Evolutionary conservation across 2,797 vertebrate species (phyloP).

Genomic region (Pteropus rufus): DNA sequence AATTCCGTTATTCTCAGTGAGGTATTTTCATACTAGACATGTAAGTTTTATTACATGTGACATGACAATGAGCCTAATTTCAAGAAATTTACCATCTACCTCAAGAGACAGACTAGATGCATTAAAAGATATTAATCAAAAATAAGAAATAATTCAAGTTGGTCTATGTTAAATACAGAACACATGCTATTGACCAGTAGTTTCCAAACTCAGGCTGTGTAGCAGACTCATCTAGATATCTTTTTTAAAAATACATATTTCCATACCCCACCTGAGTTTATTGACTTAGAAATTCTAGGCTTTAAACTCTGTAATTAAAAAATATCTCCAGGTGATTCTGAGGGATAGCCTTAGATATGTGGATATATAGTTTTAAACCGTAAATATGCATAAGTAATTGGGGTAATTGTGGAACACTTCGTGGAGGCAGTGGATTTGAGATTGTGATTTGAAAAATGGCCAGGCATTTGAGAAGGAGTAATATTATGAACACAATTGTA

Average conservation of each 20-base stretch:
- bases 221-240: not conserved
- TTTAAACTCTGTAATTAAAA: not conserved
- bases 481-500: not conserved
- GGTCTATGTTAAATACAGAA: not conserved
- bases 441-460: not conserved
- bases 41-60: not conserved
- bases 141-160: not conserved
- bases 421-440: not conserved
- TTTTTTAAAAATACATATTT: not conserved
- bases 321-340: not conserved
- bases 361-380: not conserved
- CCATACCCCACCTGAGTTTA: not conserved
- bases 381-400: not conserved
- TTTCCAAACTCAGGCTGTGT: not conserved
- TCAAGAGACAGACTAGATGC: not conserved
- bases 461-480: not conserved
- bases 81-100: not conserved
- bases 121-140: not conserved
- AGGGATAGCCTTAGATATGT: not conserved
- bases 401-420: not conserved
- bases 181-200: not conserved
- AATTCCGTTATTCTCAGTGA: not conserved
- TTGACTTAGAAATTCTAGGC: not conserved
- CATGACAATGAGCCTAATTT: not conserved
- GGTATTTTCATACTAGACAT: not conserved